Conservation (phyloP, 2,113 vertebrate genomes). For the Crotalus helleri region DNA sequence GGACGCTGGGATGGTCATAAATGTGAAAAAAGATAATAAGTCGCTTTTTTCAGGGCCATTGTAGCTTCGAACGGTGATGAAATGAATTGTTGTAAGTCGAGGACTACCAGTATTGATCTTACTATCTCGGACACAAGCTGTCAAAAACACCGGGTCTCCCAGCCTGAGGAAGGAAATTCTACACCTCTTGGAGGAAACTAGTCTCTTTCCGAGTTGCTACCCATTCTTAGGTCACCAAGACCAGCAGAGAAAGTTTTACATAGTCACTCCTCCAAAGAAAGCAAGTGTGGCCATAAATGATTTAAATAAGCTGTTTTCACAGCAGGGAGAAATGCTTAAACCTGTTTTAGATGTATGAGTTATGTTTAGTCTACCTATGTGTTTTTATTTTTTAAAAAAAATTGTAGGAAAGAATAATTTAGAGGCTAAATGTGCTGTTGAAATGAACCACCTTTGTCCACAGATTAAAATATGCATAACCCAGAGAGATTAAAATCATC, state of each 20-base stretch:
- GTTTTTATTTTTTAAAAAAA: slow-evolving; percentile 43
- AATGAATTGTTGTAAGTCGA: too few species aligned
- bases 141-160: not conserved
- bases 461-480: slow-evolving; percentile 36
- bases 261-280: slow-evolving; percentile 46
- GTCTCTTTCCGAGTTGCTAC: slow-evolving; percentile 23
- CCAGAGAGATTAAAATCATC: slow-evolving; percentile 35
- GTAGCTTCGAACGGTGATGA: too few species aligned
- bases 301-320: slow-evolving; percentile 41
- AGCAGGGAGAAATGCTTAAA: slow-evolving; percentile 21
- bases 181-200: slow-evolving; percentile 2
- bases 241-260: slow-evolving; percentile 29
- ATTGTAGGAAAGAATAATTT: slow-evolving; percentile 47
- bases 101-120: not conserved
- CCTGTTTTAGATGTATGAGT: slow-evolving; percentile 43
- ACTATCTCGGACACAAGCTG: not conserved
- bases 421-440: slow-evolving; percentile 36
- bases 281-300: slow-evolving; percentile 30
- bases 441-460: slow-evolving; percentile 47
- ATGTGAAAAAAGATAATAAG: too few species aligned
- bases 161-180: slow-evolving; percentile 9
- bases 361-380: slow-evolving; percentile 56
- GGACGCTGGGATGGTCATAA: too few species aligned
- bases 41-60: too few species aligned
- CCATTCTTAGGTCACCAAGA: slow-evolving; percentile 20